These are phyloP conservation scores for Augiades crinisus DNA, from an alignment of 2,888 invertebrate genomes.

Conservation along the genomic window DNA sequence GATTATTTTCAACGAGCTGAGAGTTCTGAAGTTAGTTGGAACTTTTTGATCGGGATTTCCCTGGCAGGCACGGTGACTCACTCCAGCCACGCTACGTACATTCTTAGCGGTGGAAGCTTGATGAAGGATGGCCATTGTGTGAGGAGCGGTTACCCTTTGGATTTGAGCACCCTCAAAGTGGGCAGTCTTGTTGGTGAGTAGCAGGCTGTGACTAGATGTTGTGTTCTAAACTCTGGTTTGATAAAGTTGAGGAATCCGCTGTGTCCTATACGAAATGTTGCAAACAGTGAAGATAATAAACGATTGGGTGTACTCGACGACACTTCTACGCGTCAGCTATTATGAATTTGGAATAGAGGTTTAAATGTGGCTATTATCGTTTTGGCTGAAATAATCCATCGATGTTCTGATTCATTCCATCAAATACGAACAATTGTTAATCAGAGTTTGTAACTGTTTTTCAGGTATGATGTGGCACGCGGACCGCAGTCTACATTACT, in stretches of 20 bases:
- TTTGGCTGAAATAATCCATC: no score
- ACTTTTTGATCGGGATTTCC: constrained; percentile 28
- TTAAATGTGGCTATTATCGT: no score
- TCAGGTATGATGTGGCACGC: constrained; percentile 91
- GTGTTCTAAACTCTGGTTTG: background rate
- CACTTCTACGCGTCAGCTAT: no score
- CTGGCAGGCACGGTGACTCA: constrained; percentile 93
- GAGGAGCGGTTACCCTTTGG: constrained; percentile 91
- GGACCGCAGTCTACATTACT: constrained; percentile 92
- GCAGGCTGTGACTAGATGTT: background rate
- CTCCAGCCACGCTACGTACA: constrained; percentile 94
- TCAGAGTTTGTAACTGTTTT: background rate
- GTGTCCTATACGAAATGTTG: no score
- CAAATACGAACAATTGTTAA: no score
- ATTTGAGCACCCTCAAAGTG: constrained; percentile 90
- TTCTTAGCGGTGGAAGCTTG: constrained; percentile 94
- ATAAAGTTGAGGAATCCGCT: background rate
- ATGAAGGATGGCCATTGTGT: constrained; percentile 95
- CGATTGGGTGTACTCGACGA: no score
- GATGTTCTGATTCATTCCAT: no score
- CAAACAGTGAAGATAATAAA: no score
- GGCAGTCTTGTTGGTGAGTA: constrained; percentile 87
- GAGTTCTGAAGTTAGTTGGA: background rate
- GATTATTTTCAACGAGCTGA: background rate
- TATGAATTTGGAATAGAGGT: no score